Evolutionary conservation across 35 echinoderm and acorn worm species (phyloP).

Genomic region (Lytechinus variegatus): DNA sequence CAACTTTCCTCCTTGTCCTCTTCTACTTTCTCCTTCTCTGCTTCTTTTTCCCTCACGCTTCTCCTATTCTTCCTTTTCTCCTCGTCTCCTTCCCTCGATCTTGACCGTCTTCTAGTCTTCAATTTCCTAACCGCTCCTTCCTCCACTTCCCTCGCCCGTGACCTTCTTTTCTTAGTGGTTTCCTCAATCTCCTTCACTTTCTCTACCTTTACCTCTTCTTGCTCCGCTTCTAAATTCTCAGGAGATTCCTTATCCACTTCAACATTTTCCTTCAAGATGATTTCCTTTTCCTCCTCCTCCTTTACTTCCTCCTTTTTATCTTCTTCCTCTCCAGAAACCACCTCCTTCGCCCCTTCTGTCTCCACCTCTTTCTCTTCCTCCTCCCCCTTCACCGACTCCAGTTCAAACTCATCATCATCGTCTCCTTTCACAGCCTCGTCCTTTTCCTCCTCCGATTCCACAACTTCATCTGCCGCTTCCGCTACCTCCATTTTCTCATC

Average conservation of each 20-base stretch:
- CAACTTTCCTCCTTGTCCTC: no score
- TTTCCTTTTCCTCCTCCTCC: background rate
- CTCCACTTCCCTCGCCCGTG: no score
- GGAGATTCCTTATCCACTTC: background rate
- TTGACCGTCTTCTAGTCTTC: no score
- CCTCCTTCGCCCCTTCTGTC: background rate
- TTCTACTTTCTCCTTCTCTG: no score
- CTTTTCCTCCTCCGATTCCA: slow-evolving; percentile 28
- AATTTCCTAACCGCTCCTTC: no score
- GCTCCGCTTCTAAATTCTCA: background rate
- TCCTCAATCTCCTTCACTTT: no score
- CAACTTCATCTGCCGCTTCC: background rate
- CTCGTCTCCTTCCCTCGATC: no score
- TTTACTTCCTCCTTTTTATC: background rate
- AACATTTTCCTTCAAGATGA: background rate
- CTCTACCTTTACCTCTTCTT: no score
- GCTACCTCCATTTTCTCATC: slow-evolving; percentile 21
- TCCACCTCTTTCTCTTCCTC: background rate
- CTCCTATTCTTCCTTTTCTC: no score
- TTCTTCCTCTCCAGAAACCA: background rate
- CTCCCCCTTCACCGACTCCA: background rate
- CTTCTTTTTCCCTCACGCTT: no score
- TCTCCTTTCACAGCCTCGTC: slow-evolving; percentile 22
- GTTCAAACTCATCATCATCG: background rate
- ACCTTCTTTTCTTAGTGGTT: no score